Percentiles rank a stretch among this genome's conserved stretches.
phyloP scores from a whole-genome alignment of 2,113 vertebrate species.

The Pygoscelis antarcticus region DNA sequence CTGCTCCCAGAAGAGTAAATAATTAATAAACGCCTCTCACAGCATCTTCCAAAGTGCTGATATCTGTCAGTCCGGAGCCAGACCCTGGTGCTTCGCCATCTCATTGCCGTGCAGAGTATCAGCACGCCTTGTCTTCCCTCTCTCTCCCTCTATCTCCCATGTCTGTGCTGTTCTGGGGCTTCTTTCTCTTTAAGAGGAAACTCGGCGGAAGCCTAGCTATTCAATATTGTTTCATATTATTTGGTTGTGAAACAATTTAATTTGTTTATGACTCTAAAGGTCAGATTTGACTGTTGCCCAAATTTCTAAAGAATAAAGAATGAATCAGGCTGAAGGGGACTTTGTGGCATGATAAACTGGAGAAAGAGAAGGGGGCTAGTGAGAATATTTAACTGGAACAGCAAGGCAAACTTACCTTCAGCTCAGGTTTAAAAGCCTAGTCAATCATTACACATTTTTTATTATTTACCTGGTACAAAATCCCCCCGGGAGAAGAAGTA shows the following conservation, averaged over 20 bases:
- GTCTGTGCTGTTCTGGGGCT: neutral
- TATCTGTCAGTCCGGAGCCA: neutral
- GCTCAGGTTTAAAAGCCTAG: constrained; percentile 68
- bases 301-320: constrained; percentile 55
- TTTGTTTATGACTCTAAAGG: constrained; percentile 62
- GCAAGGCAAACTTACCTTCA: constrained; percentile 62
- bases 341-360: constrained; percentile 5
- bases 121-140: neutral
- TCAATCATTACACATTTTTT: constrained; percentile 78
- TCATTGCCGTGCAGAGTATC: accelerated
- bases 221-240: constrained; percentile 54
- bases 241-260: constrained; percentile 55
- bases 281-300: constrained; percentile 51
- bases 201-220: neutral
- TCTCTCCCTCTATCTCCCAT: neutral
- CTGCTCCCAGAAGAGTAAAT: constrained; percentile 27
- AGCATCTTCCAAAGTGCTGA: neutral
- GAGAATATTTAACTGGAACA: constrained; percentile 57
- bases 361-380: constrained; percentile 8
- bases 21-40: neutral
- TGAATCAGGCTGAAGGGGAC: constrained; percentile 17
- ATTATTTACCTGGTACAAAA: constrained; percentile 77
- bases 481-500: constrained; percentile 3
- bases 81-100: neutral
- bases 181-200: constrained; percentile 60